A percentile compares a stretch with the other conserved stretches of the same genome.
phyloP scores from a whole-genome alignment of 2,797 vertebrate genomes.

The Acridotheres tristis region DNA sequence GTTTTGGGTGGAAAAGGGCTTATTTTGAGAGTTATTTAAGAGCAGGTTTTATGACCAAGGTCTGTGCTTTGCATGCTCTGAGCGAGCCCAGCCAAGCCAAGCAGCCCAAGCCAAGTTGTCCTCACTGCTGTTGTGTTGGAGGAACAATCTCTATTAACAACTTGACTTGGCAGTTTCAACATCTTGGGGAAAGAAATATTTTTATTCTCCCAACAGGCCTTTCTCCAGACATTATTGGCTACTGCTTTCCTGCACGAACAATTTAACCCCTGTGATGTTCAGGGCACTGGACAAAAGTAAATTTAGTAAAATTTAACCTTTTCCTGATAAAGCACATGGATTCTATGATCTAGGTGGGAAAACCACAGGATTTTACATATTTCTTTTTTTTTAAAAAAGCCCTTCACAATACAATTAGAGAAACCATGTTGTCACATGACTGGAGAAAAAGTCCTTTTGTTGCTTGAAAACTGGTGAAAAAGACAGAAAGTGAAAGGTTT shows the following conservation, averaged over 20 bases:
- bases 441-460: neutral
- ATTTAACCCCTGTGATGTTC: neutral
- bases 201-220: neutral
- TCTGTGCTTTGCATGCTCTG: neutral
- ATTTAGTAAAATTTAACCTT: neutral
- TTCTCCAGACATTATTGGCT: neutral
- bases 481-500: neutral
- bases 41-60: neutral
- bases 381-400: neutral
- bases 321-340: neutral
- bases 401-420: neutral
- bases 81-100: neutral
- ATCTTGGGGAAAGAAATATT: neutral
- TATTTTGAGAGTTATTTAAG: neutral
- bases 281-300: neutral
- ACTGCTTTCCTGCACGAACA: neutral
- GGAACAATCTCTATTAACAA: neutral
- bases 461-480: neutral
- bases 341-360: neutral
- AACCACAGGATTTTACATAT: fast-evolving
- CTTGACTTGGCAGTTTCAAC: neutral
- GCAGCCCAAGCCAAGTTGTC: neutral
- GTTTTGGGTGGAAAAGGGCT: neutral
- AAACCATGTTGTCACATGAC: neutral
- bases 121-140: neutral